Conservation (phyloP, 2,797 vertebrate species). For the Rhabdomys pumilio region DNA sequence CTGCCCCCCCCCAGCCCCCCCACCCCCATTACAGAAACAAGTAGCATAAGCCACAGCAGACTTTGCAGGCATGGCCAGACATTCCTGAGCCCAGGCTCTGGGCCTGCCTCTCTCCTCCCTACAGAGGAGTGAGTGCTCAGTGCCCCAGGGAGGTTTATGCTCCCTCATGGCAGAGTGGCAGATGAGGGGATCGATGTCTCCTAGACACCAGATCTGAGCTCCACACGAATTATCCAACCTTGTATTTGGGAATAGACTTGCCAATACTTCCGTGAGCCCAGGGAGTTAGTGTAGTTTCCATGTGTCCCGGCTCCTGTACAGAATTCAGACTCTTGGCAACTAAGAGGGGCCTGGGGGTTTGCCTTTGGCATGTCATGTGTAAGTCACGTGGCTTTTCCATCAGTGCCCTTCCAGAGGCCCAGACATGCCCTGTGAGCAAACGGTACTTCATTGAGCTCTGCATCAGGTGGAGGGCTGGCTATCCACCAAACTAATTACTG, state of each 20-base stretch:
- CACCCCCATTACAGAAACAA: background rate
- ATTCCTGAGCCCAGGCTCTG: background rate
- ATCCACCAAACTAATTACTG: background rate
- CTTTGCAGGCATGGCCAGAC: background rate
- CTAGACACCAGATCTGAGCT: background rate
- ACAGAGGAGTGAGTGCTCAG: background rate
- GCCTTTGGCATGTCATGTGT: background rate
- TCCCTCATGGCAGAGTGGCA: background rate
- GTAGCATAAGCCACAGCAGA: background rate
- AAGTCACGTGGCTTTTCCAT: background rate
- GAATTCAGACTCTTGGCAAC: background rate
- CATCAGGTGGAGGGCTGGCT: fast-evolving
- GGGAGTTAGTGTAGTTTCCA: background rate
- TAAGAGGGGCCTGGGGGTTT: background rate
- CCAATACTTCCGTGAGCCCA: background rate
- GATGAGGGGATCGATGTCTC: background rate
- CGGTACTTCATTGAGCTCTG: background rate
- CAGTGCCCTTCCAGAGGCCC: background rate
- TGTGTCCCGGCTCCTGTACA: background rate
- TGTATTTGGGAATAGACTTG: background rate
- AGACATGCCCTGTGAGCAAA: background rate
- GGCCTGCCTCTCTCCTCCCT: background rate
- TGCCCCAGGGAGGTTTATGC: background rate
- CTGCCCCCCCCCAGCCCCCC: background rate
- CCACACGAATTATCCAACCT: background rate